phyloP scores from a whole-genome alignment of 2,888 invertebrate species.

The Pristionchus arcanus region DNA sequence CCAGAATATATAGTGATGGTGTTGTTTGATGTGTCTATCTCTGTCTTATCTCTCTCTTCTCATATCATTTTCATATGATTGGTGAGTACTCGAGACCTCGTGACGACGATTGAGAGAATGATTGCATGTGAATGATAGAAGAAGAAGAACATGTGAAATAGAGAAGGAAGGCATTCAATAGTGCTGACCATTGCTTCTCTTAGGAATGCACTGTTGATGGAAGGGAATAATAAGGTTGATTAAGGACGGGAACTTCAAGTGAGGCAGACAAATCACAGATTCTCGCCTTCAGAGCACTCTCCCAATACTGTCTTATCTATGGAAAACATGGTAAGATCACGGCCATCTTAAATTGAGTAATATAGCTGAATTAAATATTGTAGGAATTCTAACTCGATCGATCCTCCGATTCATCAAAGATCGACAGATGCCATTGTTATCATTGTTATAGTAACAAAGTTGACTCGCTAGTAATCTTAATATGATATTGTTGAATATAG shows the following conservation, averaged over 20 bases:
- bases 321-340: conserved; percentile 30
- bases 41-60: conserved; percentile 1
- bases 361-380: not conserved
- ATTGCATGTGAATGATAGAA: not conserved
- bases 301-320: conserved; percentile 47
- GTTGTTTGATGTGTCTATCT: not conserved
- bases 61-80: conserved; percentile 14
- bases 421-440: conserved; percentile 20
- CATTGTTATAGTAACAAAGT: not conserved
- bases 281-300: conserved; percentile 31
- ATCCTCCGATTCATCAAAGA: conserved; percentile 53
- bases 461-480: not conserved
- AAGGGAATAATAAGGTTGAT: not conserved
- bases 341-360: not conserved
- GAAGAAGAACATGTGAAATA: conserved; percentile 15
- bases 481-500: not conserved
- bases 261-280: conserved; percentile 24
- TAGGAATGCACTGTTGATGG: not conserved
- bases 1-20: not conserved
- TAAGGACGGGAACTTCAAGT: conserved; percentile 11
- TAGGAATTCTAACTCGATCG: conserved; percentile 51
- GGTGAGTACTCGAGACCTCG: conserved; percentile 33
- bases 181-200: not conserved
- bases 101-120: conserved; percentile 32
- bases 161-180: not conserved